Evolutionary conservation across 1,140 invertebrate genomes (phyloP).

Genomic region (Pectinophora gossypiella): DNA sequence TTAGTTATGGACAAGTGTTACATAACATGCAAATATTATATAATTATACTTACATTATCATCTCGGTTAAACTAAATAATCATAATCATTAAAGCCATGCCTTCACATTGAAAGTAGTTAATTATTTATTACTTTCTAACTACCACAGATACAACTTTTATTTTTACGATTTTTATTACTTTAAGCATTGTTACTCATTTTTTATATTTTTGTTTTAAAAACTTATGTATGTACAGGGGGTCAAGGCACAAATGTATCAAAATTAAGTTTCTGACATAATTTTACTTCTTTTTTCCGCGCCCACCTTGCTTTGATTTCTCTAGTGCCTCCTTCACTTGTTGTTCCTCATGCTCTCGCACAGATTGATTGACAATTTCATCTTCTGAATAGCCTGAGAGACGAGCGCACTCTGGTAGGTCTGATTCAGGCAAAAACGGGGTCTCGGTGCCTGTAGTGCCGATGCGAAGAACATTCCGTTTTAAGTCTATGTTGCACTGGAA

Average conservation of each 20-base stretch:
- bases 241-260: no score
- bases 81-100: no score
- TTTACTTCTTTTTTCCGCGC: slow-evolving; percentile 50
- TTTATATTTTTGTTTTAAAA: no score
- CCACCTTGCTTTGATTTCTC: slow-evolving; percentile 74
- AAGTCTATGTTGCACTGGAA: slow-evolving; percentile 94
- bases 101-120: no score
- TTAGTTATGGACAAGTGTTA: no score
- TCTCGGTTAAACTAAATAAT: no score
- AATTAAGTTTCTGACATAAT: not conserved
- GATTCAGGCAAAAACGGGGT: slow-evolving; percentile 93
- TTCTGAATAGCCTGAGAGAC: slow-evolving; percentile 76
- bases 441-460: slow-evolving; percentile 96
- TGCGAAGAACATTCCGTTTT: slow-evolving; percentile 90
- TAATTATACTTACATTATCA: no score
- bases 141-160: slow-evolving; percentile 13
- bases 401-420: slow-evolving; percentile 82
- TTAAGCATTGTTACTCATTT: slow-evolving; percentile 12
- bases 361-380: slow-evolving; percentile 73
- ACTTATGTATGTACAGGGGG: no score
- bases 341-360: slow-evolving; percentile 45
- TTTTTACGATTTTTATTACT: slow-evolving; percentile 21
- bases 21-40: no score
- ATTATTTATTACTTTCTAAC: no score
- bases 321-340: slow-evolving; percentile 67